Evolutionary conservation across 2,797 vertebrate genomes (phyloP), one percentile per base, ranked within the genome.

Genomic region (Bovichtus variegatus): DNA sequence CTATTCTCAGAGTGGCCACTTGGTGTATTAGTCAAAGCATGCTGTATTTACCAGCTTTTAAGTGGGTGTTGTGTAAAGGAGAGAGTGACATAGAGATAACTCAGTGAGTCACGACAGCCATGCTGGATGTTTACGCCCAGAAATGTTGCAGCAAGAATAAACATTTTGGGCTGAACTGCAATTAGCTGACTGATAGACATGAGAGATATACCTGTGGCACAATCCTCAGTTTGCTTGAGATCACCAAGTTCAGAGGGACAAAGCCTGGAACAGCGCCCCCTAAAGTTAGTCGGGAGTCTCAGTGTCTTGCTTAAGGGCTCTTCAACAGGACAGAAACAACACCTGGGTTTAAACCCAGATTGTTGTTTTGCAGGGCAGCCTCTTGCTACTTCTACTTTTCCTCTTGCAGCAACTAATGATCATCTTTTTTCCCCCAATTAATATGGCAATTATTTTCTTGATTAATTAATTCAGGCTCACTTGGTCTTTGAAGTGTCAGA

Each of bases 21-120:
- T 76, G 77, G 66, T 31, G 44, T 59, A 76, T 80, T 73, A 72
- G 74, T 70, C 47, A 58, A 74, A 59, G 65, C 63, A 67, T 74
- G 40, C 77, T 58, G 83, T 67, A 70, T 91, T 89, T 71, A 80
- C 81, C 91, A 89, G 88, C 74, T 84, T 87, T 88, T 67, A 83
- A 84, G 90, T 91, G 85, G 88, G 92, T 82, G 88, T 89, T 76
- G 83, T 82, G 71, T 19, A 83, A 85, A 90, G 47, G 74, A 81
- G 73, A 78, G 81, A 84, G 72, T 87, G 89, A 87, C 80, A 86
- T 41, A 83, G 79, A 86, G 75, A 89, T 84, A 91, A 87, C 78
- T 81, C 57, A 43, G 74, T 83, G 84, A 88, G 62, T 89, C 83
- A 90, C n/a, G 5, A 53, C 49, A 25, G 66, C 63, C 63, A 79